Evolutionary conservation across 2,797 vertebrate species (phyloP).

Genomic region (Melanogrammus aeglefinus): DNA sequence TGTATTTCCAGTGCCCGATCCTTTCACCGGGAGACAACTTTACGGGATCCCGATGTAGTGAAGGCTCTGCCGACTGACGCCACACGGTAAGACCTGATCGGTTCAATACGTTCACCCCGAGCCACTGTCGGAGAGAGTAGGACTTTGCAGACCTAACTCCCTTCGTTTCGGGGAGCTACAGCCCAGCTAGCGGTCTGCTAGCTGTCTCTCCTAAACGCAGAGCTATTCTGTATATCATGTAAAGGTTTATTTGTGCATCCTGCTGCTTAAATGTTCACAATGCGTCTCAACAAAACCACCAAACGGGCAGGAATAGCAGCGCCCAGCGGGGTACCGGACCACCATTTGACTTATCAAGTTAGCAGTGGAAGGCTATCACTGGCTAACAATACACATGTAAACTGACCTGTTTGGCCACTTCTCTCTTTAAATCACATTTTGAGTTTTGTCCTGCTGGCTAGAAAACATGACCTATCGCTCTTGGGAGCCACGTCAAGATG

Average conservation of each 20-base stretch:
- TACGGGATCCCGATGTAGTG: too few species aligned
- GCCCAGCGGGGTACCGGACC: neutral
- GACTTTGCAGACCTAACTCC: constrained; percentile 50
- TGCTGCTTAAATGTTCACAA: neutral
- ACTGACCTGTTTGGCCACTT: neutral
- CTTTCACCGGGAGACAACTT: too few species aligned
- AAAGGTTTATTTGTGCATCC: neutral
- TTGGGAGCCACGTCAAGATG: neutral
- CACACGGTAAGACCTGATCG: constrained; percentile 32
- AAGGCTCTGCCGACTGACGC: too few species aligned
- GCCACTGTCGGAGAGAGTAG: neutral
- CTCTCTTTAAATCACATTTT: neutral
- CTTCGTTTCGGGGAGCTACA: constrained; percentile 35
- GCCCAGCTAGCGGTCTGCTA: constrained; percentile 54
- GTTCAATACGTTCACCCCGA: neutral
- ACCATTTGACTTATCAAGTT: neutral
- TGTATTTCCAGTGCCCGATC: too few species aligned
- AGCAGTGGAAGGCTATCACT: neutral
- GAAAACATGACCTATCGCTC: neutral
- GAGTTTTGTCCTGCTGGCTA: neutral
- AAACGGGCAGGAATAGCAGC: neutral
- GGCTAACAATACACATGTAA: neutral
- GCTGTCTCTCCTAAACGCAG: constrained; percentile 10
- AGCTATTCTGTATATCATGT: neutral
- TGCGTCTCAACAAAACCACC: neutral